Conservation (phyloP, 2,797 vertebrate species). For the Sebastes glaucus region DNA sequence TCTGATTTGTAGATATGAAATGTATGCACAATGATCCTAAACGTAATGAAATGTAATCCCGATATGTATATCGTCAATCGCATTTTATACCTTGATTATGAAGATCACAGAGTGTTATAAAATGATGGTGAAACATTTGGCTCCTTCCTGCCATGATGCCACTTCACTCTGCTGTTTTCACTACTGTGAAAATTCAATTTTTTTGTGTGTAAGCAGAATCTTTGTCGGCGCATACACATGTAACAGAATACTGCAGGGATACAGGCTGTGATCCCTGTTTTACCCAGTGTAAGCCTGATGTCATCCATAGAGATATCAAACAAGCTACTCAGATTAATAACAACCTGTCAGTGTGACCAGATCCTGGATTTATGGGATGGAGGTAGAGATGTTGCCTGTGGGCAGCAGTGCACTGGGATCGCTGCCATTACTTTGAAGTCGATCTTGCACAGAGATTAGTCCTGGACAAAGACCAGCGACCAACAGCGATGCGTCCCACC, state of each 20-base stretch:
- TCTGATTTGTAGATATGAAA: neutral
- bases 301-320: slow-evolving; percentile 64
- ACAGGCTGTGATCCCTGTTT: neutral
- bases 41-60: neutral
- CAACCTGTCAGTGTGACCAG: slow-evolving; percentile 43
- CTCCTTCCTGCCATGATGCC: neutral
- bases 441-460: slow-evolving; percentile 66
- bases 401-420: slow-evolving; percentile 59
- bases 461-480: slow-evolving; percentile 60
- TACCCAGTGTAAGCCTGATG: slow-evolving; percentile 31
- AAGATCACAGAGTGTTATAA: no score
- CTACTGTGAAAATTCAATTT: neutral
- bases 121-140: neutral
- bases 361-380: slow-evolving; percentile 57
- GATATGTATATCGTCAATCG: no score
- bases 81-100: no score
- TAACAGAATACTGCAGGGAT: neutral
- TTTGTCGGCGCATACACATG: neutral
- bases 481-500: slow-evolving; percentile 22
- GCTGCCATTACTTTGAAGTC: slow-evolving; percentile 69
- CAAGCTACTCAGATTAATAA: slow-evolving; percentile 56
- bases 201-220: neutral
- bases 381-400: slow-evolving; percentile 46
- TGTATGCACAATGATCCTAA: neutral
- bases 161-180: neutral